Evolutionary conservation across 2,888 invertebrate species (phyloP).

Genomic region (Plutella xylostella): DNA sequence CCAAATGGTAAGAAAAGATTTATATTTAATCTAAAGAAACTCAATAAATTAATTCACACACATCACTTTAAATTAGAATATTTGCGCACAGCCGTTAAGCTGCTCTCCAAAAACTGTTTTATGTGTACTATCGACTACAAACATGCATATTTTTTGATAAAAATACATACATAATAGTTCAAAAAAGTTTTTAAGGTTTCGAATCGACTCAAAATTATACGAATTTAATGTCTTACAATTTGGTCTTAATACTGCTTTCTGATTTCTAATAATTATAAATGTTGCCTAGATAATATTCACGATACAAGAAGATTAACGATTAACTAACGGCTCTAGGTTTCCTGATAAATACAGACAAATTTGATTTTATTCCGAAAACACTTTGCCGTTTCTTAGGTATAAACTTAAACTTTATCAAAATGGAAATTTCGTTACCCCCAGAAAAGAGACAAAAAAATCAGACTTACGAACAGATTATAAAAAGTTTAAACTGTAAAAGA

Average conservation of each 20-base stretch:
- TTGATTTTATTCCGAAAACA: not conserved
- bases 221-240: not conserved
- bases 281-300: not conserved
- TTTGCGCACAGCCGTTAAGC: not conserved
- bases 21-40: constrained; percentile 3
- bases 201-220: not conserved
- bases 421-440: not conserved
- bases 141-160: not conserved
- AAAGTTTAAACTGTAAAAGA: not conserved
- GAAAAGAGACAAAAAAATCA: not conserved
- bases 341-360: not conserved
- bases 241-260: not conserved
- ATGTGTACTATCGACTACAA: not conserved
- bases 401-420: not conserved
- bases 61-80: constrained; percentile 4
- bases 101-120: not conserved
- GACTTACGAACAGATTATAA: not conserved
- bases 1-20: constrained; percentile 2
- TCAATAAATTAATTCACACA: not conserved
- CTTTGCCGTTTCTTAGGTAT: not conserved
- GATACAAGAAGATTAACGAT: not conserved
- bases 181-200: not conserved
- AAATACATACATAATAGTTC: not conserved
- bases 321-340: not conserved
- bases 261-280: not conserved